Percentiles rank a stretch among this genome's conserved stretches.
These are phyloP conservation scores for Siphlonurus alternatus DNA, from an alignment of 2,888 invertebrate genomes.

Conservation along the genomic window DNA sequence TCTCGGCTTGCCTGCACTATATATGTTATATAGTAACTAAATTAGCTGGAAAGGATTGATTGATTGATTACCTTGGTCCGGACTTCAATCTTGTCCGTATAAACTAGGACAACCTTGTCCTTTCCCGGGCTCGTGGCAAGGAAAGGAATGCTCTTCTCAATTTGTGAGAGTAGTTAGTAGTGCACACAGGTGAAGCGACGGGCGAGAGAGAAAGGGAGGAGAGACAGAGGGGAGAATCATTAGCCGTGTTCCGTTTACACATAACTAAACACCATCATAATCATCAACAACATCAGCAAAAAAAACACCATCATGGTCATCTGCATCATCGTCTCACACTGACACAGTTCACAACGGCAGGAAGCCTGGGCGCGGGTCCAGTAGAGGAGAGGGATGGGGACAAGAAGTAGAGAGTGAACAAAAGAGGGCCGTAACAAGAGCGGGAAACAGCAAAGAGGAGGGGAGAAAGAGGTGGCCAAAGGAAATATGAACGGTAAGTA, in stretches of 20 bases:
- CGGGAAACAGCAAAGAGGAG: conserved; percentile 4
- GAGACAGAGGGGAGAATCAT: not conserved
- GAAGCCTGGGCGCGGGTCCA: conserved; percentile 11
- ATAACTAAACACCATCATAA: not conserved
- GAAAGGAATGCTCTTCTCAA: conserved; percentile 27
- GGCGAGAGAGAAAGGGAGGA: conserved; percentile 9
- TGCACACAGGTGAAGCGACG: conserved; percentile 14
- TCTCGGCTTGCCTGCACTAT: not conserved
- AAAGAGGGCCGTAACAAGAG: conserved; percentile 19
- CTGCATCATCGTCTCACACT: conserved; percentile 2
- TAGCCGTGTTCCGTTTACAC: not conserved
- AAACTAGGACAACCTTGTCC: conserved; percentile 34
- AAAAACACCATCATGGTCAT: not conserved
- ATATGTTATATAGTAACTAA: not conserved
- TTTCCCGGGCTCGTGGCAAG: conserved; percentile 30
- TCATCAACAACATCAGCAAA: not conserved
- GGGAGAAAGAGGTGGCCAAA: conserved; percentile 64
- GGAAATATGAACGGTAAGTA: conserved; percentile 39
- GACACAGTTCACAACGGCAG: conserved; percentile 9
- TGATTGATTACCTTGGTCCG: conserved; percentile 29
- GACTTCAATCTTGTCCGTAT: conserved; percentile 34
- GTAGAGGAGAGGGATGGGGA: conserved; percentile 5
- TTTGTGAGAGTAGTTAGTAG: conserved; percentile 14
- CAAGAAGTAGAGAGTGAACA: conserved; percentile 21
- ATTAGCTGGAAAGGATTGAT: conserved; percentile 8